Conservation (phyloP, 2,113 vertebrate genomes). For the Diadophis punctatus region DNA sequence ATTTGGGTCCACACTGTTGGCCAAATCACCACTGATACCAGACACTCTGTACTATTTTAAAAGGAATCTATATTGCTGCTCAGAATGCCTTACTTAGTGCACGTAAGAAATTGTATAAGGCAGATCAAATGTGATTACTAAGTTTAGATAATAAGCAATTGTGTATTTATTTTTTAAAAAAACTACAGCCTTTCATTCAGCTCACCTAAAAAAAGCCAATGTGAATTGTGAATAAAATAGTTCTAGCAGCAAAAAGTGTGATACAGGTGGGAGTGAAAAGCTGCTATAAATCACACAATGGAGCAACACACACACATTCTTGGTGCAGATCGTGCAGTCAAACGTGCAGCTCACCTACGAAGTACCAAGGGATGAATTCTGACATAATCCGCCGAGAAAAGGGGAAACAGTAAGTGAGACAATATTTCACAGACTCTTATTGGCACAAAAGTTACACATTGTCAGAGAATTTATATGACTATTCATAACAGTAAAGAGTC, state of each 20-base stretch:
- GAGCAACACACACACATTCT: slow-evolving; percentile 76
- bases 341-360: slow-evolving; percentile 80
- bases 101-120: slow-evolving; percentile 24
- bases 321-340: slow-evolving; percentile 77
- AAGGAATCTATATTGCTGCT: not conserved
- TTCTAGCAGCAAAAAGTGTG: slow-evolving; percentile 73
- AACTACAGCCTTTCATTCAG: slow-evolving; percentile 28
- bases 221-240: slow-evolving; percentile 63
- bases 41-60: not conserved
- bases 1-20: not conserved
- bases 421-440: slow-evolving; percentile 4
- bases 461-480: not conserved
- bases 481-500: not conserved
- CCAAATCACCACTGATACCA: not conserved
- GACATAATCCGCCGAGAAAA: slow-evolving; percentile 71
- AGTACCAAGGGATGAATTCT: slow-evolving; percentile 69
- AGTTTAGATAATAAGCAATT: slow-evolving; percentile 33
- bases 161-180: not conserved
- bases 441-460: not conserved
- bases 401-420: slow-evolving; percentile 69
- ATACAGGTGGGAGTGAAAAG: slow-evolving; percentile 74
- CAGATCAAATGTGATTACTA: slow-evolving; percentile 37
- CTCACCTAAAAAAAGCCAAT: slow-evolving; percentile 47
- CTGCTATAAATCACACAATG: slow-evolving; percentile 73
- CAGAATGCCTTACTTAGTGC: not conserved